Conservation (phyloP, 2,888 invertebrate genomes). For the Drosophila neutralis region DNA sequence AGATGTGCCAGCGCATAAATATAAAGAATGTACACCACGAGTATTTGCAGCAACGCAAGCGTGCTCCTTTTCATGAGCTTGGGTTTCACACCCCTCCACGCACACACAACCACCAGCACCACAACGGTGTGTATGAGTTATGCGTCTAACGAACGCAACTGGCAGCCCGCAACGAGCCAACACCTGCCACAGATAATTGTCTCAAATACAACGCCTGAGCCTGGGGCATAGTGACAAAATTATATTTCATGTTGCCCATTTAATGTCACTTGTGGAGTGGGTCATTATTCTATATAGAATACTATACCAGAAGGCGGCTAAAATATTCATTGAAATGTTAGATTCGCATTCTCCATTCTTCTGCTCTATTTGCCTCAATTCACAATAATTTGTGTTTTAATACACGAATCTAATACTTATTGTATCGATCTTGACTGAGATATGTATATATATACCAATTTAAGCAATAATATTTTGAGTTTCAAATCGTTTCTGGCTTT, state of each 20-base stretch:
- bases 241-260: background rate
- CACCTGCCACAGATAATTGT: constrained; percentile 54
- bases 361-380: background rate
- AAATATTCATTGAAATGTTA: background rate
- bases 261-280: background rate
- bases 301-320: background rate
- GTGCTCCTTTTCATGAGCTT: constrained; percentile 42
- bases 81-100: background rate
- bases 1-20: constrained; percentile 64
- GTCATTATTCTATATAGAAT: background rate
- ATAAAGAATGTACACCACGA: constrained; percentile 54
- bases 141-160: constrained; percentile 36
- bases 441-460: no score
- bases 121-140: constrained; percentile 69
- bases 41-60: constrained; percentile 48
- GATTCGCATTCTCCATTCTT: background rate
- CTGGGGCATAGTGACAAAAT: constrained; percentile 20
- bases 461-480: no score
- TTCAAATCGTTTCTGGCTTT: background rate
- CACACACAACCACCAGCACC: background rate
- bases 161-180: constrained; percentile 28
- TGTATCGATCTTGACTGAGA: no score
- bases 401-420: background rate
- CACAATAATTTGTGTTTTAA: background rate
- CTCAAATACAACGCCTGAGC: constrained; percentile 1